Evolutionary conservation across 2,888 invertebrate species (phyloP).

Genomic region (Creontiades dilutus): DNA sequence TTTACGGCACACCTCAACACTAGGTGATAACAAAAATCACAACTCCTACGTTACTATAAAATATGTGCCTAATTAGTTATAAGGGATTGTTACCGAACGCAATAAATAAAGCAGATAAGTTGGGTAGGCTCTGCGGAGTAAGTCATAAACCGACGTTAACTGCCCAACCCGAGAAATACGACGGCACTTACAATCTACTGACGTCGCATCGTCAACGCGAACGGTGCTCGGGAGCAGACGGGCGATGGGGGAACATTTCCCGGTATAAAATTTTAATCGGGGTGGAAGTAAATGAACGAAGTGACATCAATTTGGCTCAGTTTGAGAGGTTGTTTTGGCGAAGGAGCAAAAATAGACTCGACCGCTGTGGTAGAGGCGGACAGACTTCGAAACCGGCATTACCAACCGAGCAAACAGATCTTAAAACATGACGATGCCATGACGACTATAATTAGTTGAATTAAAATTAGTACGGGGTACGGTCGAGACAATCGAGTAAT

Average conservation of each 20-base stretch:
- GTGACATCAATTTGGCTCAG: conserved; percentile 51
- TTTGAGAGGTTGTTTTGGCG: conserved; percentile 52
- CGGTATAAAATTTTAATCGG: conserved; percentile 20
- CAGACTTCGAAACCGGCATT: background rate
- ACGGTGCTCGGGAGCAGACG: background rate
- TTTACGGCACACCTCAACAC: no score
- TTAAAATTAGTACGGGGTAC: background rate
- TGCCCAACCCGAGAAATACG: background rate
- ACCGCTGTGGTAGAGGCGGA: background rate
- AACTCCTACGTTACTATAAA: no score
- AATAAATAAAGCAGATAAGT: no score
- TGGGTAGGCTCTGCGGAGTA: background rate
- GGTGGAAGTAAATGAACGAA: conserved; percentile 46
- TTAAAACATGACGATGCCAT: background rate
- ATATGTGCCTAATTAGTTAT: no score
- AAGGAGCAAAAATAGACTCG: conserved; percentile 8
- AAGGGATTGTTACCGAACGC: no score
- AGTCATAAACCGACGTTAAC: background rate
- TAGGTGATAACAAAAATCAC: no score
- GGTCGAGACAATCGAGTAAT: background rate
- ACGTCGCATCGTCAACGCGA: background rate
- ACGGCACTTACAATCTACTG: background rate
- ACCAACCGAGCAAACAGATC: background rate
- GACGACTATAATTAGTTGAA: background rate
- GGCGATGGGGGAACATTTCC: background rate